Conservation (phyloP, 2,888 invertebrate species). For the Panopea generosa region DNA sequence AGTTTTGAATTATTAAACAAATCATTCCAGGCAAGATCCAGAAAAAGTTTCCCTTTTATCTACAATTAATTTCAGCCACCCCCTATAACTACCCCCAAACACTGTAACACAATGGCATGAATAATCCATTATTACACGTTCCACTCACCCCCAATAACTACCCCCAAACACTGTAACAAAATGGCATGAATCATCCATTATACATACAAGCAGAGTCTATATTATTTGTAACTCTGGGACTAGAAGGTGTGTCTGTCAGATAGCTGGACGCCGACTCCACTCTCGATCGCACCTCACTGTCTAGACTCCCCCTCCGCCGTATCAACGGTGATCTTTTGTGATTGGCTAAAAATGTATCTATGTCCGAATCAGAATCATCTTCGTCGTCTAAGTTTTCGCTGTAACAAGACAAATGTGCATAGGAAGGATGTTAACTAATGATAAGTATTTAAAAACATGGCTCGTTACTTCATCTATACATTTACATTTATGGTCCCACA, state of each 20-base stretch:
- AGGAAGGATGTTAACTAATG: neutral
- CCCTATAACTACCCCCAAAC: too few relatives aligned
- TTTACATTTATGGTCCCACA: neutral
- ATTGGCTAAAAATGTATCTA: conserved; percentile 85
- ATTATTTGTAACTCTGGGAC: conserved; percentile 58
- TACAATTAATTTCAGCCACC: too few relatives aligned
- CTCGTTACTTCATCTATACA: neutral
- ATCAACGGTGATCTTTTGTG: conserved; percentile 61
- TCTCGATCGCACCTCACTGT: conserved; percentile 44
- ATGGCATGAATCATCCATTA: too few relatives aligned
- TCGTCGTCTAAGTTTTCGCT: conserved; percentile 88
- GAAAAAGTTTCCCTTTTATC: too few relatives aligned
- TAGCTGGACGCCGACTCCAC: conserved; percentile 50
- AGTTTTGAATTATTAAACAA: too few relatives aligned
- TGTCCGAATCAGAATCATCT: conserved; percentile 89
- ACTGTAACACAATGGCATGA: too few relatives aligned
- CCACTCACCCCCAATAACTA: neutral
- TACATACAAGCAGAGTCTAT: conserved; percentile 60
- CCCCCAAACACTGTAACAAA: too few relatives aligned
- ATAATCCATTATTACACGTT: too few relatives aligned
- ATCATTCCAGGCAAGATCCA: too few relatives aligned
- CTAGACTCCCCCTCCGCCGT: conserved; percentile 48
- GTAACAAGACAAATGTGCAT: conserved; percentile 30
- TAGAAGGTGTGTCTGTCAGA: conserved; percentile 51
- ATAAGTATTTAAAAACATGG: neutral